A percentile compares a stretch with the other conserved stretches of the same genome.
These are phyloP conservation scores for Netelia fuscicornis DNA, from an alignment of 2,888 invertebrate genomes.

Conservation along the genomic window DNA sequence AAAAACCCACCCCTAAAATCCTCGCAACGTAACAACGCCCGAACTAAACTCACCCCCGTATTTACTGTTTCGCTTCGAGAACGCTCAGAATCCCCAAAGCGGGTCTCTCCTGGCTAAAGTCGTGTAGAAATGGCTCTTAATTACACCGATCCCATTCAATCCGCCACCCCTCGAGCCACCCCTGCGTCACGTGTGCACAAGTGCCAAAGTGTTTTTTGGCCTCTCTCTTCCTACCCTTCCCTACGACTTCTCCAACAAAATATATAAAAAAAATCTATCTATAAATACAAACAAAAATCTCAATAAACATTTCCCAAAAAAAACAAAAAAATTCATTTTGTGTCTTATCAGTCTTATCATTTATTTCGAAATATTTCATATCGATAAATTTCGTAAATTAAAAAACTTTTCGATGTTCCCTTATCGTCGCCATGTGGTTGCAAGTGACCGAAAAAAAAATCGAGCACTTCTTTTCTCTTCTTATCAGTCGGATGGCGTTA, in stretches of 20 bases:
- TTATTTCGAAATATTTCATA: not conserved
- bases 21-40: conserved; percentile 42
- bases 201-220: conserved; percentile 77
- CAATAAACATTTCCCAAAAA: not conserved
- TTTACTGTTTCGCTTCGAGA: conserved; percentile 48
- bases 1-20: conserved; percentile 40
- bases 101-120: conserved; percentile 76
- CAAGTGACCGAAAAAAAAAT: no score
- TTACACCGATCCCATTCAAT: conserved; percentile 85
- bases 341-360: conserved; percentile 53
- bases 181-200: conserved; percentile 78
- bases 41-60: conserved; percentile 49
- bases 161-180: conserved; percentile 74
- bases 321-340: not conserved
- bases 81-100: conserved; percentile 59
- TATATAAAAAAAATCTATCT: not conserved
- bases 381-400: not conserved
- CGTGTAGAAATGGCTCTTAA: conserved; percentile 85
- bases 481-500: conserved; percentile 8
- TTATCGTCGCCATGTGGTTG: no score
- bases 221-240: conserved; percentile 13
- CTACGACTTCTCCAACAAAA: not conserved
- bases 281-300: no score
- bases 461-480: not conserved
- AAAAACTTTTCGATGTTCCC: not conserved